A percentile compares a stretch with the other conserved stretches of the same genome.
Conservation (phyloP, 2,113 vertebrate species). For the Ammospiza nelsoni region DNA sequence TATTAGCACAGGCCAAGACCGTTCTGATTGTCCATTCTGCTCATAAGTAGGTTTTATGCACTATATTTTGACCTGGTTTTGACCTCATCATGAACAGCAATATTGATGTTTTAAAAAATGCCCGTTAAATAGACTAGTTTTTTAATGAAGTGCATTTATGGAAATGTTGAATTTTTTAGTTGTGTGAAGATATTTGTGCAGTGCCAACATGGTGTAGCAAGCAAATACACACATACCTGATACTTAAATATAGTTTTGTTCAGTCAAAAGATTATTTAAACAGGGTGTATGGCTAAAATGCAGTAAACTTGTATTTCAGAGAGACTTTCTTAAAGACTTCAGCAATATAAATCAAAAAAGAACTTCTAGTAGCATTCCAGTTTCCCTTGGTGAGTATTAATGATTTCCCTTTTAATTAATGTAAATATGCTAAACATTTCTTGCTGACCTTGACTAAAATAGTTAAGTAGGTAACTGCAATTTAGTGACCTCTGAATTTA, state of each 20-base stretch:
- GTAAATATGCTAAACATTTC: background rate
- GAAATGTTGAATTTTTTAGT: background rate
- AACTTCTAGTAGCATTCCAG: background rate
- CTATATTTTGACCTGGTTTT: background rate
- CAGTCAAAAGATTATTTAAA: background rate
- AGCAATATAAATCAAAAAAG: conserved; percentile 33
- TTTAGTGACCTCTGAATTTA: background rate
- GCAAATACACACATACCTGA: background rate
- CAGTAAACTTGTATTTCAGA: conserved; percentile 65
- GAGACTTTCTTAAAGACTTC: conserved; percentile 26
- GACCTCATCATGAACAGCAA: background rate
- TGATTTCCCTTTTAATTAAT: background rate
- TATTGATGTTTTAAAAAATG: background rate
- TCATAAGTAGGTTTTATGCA: background rate
- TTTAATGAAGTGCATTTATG: background rate
- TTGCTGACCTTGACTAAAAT: background rate
- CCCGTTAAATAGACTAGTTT: background rate
- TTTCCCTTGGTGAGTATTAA: conserved; percentile 68
- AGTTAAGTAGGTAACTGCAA: background rate
- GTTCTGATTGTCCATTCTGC: background rate
- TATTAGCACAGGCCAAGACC: background rate
- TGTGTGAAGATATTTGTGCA: background rate
- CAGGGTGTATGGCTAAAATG: background rate
- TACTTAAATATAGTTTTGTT: background rate
- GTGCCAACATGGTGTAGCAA: background rate